Evolutionary conservation across 2,797 vertebrate genomes (phyloP).

Genomic region (Hemibagrus guttatus): DNA sequence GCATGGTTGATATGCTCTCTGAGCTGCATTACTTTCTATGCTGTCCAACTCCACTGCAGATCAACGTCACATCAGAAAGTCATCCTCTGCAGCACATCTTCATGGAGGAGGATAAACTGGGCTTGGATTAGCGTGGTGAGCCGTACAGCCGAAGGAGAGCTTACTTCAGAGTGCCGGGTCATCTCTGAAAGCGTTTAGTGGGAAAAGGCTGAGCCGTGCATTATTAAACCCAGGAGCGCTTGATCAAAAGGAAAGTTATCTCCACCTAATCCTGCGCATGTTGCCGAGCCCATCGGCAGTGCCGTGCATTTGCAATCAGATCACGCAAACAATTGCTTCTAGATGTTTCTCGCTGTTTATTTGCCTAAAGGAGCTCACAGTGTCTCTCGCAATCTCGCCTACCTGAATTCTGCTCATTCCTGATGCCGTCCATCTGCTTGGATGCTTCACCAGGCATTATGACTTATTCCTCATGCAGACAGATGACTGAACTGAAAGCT

Average conservation of each 20-base stretch:
- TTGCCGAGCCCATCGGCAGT: conserved; percentile 31
- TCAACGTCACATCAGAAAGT: conserved; percentile 41
- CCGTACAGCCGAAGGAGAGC: conserved; percentile 35
- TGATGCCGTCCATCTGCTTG: not conserved
- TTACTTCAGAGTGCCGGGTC: conserved; percentile 43
- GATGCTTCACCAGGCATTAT: conserved; percentile 4
- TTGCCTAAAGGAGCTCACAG: conserved; percentile 12
- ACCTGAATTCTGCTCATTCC: not conserved
- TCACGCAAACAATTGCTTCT: conserved; percentile 49
- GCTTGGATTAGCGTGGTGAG: conserved; percentile 42
- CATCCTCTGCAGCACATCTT: conserved; percentile 35
- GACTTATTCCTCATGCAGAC: not conserved
- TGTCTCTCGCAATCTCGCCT: conserved; percentile 2
- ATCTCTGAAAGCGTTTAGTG: conserved; percentile 48
- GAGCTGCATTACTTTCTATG: conserved; percentile 12
- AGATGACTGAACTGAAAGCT: conserved; percentile 10
- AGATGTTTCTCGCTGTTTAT: conserved; percentile 25
- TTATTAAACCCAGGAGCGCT: conserved; percentile 55
- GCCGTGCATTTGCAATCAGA: conserved; percentile 48
- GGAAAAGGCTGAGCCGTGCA: conserved; percentile 50
- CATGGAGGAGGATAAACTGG: conserved; percentile 25
- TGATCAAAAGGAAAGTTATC: conserved; percentile 57
- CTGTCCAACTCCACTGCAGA: conserved; percentile 26
- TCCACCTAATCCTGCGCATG: conserved; percentile 50
- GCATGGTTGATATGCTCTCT: conserved; percentile 19